A percentile compares a stretch with the other conserved stretches of the same genome.
These are phyloP conservation scores for Bursaphelenchus mucronatus DNA, from an alignment of 1,140 invertebrate species.

Conservation along the genomic window DNA sequence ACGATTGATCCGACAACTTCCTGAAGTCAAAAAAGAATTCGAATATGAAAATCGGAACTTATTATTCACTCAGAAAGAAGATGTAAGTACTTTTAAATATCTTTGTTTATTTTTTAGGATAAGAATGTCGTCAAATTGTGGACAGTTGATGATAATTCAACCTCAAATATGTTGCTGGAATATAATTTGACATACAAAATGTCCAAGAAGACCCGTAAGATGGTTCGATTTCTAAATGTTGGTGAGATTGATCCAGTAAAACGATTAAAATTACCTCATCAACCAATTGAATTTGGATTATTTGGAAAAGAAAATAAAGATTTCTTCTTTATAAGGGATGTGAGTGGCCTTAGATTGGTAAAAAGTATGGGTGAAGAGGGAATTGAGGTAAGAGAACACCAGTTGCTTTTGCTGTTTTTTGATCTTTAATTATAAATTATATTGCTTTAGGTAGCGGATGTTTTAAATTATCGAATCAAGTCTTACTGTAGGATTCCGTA, in stretches of 20 bases:
- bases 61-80: not conserved
- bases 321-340: not conserved
- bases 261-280: too few relatives aligned
- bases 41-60: not conserved
- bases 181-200: not conserved
- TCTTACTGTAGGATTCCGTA: slow-evolving; percentile 2
- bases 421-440: not conserved
- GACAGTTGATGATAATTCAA: slow-evolving; percentile 2
- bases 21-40: not conserved
- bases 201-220: not conserved
- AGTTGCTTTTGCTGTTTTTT: not conserved
- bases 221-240: not conserved
- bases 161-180: not conserved
- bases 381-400: not conserved
- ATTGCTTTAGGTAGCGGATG: not conserved
- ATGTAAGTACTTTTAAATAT: not conserved
- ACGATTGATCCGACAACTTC: slow-evolving; percentile 1
- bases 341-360: not conserved
- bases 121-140: not conserved
- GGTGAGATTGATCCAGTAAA: too few relatives aligned
- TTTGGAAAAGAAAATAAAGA: not conserved
- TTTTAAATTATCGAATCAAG: slow-evolving; percentile 1
- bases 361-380: not conserved
- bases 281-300: too few relatives aligned
- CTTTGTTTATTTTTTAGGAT: not conserved